phyloP scores from a whole-genome alignment of 2,888 invertebrate species.

The Agrypnus murinus region DNA sequence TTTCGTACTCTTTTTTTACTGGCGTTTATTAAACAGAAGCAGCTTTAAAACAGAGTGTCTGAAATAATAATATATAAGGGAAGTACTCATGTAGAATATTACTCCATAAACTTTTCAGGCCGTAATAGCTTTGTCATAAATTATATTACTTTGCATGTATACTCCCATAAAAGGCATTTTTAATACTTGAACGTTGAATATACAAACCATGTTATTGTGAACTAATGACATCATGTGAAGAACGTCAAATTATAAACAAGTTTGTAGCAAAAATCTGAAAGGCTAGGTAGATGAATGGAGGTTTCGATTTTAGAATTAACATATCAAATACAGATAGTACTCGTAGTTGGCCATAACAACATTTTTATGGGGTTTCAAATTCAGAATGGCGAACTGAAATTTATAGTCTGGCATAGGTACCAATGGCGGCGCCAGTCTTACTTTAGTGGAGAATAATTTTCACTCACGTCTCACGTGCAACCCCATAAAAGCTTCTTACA shows the following conservation, averaged over 20 bases:
- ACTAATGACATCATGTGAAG: not conserved
- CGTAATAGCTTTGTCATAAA: constrained; percentile 34
- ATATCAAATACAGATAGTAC: no score
- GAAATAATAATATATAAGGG: constrained; percentile 31
- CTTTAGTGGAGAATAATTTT: constrained; percentile 35
- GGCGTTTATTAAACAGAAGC: constrained; percentile 9
- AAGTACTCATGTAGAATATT: constrained; percentile 38
- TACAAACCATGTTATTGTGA: constrained; percentile 10
- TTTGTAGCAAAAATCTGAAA: no score
- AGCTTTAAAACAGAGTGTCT: constrained; percentile 22
- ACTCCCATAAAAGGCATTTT: constrained; percentile 29
- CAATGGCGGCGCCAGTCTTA: constrained; percentile 24
- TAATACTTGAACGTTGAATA: not conserved
- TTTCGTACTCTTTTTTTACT: not conserved
- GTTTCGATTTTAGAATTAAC: not conserved
- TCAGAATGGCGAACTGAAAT: constrained; percentile 16
- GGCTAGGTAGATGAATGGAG: no score
- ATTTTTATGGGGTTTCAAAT: constrained; percentile 18
- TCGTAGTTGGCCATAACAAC: not conserved
- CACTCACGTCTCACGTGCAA: constrained; percentile 38
- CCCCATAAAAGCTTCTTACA: constrained; percentile 40
- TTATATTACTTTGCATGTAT: constrained; percentile 29
- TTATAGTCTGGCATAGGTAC: constrained; percentile 29
- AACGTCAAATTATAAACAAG: not conserved
- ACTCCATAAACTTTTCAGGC: constrained; percentile 37